Percentiles rank a stretch among this genome's conserved stretches.
Conservation (phyloP, 2,113 vertebrate species). For the Prionailurus viverrinus region DNA sequence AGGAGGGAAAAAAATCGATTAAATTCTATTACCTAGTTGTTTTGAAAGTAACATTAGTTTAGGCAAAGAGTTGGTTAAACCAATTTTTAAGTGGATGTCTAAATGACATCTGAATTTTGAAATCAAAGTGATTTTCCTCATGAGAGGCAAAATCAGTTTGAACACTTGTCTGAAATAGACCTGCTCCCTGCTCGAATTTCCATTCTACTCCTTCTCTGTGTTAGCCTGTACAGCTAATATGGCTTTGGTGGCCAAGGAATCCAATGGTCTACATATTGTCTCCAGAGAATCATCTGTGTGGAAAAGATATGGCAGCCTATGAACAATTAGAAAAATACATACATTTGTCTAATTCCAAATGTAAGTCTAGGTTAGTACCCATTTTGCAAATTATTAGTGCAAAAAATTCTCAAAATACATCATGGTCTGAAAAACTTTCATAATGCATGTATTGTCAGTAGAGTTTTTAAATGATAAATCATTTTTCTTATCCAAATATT, state of each 20-base stretch:
- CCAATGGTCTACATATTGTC: not conserved
- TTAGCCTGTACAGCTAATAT: not conserved
- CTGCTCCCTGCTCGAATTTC: not conserved
- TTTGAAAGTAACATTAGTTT: slow-evolving; percentile 27
- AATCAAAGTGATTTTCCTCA: slow-evolving; percentile 16
- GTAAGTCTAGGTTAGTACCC: not conserved
- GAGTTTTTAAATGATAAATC: slow-evolving; percentile 6
- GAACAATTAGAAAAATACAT: not conserved
- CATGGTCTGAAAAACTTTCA: not conserved
- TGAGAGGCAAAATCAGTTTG: not conserved
- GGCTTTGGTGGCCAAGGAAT: not conserved
- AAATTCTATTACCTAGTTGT: not conserved
- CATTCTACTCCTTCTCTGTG: not conserved
- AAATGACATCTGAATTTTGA: not conserved
- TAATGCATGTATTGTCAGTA: not conserved
- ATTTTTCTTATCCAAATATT: not conserved
- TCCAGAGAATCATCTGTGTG: not conserved
- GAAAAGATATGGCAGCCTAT: not conserved
- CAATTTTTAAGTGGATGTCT: not conserved
- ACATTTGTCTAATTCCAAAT: not conserved
- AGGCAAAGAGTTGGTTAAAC: not conserved
- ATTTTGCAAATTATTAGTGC: slow-evolving; percentile 19
- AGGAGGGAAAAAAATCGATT: not conserved
- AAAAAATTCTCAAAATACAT: slow-evolving; percentile 56
- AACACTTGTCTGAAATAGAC: not conserved